phyloP scores from a whole-genome alignment of 1,140 invertebrate species.

The Pomacea maculata region DNA sequence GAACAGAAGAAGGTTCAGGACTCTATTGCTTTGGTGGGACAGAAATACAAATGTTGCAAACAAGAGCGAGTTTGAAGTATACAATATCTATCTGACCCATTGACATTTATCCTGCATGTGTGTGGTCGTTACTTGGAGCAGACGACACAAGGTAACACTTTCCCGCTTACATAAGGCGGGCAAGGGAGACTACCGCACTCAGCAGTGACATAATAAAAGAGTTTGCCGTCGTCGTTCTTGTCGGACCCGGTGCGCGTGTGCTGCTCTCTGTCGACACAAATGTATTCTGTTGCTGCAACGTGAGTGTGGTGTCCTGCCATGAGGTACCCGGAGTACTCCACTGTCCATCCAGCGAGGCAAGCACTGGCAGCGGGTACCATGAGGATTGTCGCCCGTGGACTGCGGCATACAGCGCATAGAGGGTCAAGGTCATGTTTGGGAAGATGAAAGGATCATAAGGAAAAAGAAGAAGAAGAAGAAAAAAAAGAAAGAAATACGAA shows the following conservation, averaged over 20 bases:
- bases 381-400: slow-evolving; percentile 3
- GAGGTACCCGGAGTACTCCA: slow-evolving; percentile 38
- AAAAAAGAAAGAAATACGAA: too few species aligned
- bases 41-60: too few species aligned
- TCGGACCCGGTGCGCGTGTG: slow-evolving; percentile 16
- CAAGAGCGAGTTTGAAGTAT: too few species aligned
- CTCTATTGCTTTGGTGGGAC: too few species aligned
- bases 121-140: slow-evolving; percentile 17
- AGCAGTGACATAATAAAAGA: slow-evolving; percentile 20
- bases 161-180: slow-evolving; percentile 21
- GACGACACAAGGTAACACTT: slow-evolving; percentile 17
- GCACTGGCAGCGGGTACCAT: slow-evolving; percentile 32
- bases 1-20: too few species aligned
- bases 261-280: slow-evolving; percentile 36
- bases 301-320: slow-evolving; percentile 24
- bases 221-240: slow-evolving; percentile 13
- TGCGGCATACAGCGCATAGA: slow-evolving; percentile 33
- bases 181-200: slow-evolving; percentile 24
- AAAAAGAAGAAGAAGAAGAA: too few species aligned
- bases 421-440: slow-evolving; percentile 19
- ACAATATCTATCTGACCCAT: too few species aligned
- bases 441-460: too few species aligned
- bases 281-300: slow-evolving; percentile 24
- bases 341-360: slow-evolving; percentile 28
- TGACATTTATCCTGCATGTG: too few species aligned